Percentiles rank a stretch among this genome's conserved stretches.
These are phyloP conservation scores for Drosophila pandora DNA, from an alignment of 1,140 invertebrate genomes.

Conservation along the genomic window DNA sequence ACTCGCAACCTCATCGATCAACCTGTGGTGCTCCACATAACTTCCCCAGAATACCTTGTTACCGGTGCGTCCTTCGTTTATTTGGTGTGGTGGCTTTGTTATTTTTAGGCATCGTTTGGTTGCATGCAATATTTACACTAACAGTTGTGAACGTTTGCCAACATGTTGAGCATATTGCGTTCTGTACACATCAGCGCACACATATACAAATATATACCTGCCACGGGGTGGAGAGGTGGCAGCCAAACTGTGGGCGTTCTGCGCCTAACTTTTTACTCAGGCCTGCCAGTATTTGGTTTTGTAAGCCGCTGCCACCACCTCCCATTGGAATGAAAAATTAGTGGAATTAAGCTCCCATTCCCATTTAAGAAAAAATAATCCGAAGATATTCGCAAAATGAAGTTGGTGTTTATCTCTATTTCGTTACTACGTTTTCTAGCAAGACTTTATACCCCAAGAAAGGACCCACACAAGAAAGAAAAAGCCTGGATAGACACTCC, in stretches of 20 bases:
- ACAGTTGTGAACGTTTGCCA: constrained; percentile 65
- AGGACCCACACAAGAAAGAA: constrained; percentile 1
- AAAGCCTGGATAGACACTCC: constrained; percentile 25
- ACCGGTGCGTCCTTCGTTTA: constrained; percentile 6
- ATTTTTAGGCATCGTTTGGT: constrained; percentile 56
- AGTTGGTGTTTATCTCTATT: background rate
- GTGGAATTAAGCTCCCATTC: background rate
- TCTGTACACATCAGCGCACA: constrained; percentile 45
- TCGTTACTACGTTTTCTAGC: background rate
- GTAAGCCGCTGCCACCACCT: constrained; percentile 13
- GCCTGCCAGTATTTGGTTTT: constrained; percentile 40
- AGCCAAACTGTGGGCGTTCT: constrained; percentile 17
- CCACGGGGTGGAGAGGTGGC: background rate
- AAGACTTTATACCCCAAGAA: constrained; percentile 20
- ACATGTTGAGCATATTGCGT: constrained; percentile 71
- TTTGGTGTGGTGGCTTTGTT: constrained; percentile 36
- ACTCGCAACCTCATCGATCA: background rate
- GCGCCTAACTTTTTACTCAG: constrained; percentile 44
- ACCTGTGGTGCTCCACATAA: background rate
- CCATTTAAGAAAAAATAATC: background rate
- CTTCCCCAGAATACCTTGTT: background rate
- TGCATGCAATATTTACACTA: constrained; percentile 60
- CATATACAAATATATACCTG: constrained; percentile 32
- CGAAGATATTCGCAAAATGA: background rate
- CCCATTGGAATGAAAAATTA: constrained; percentile 13